Conservation (phyloP, 2,888 invertebrate species). For the Brachypterus glaber region DNA sequence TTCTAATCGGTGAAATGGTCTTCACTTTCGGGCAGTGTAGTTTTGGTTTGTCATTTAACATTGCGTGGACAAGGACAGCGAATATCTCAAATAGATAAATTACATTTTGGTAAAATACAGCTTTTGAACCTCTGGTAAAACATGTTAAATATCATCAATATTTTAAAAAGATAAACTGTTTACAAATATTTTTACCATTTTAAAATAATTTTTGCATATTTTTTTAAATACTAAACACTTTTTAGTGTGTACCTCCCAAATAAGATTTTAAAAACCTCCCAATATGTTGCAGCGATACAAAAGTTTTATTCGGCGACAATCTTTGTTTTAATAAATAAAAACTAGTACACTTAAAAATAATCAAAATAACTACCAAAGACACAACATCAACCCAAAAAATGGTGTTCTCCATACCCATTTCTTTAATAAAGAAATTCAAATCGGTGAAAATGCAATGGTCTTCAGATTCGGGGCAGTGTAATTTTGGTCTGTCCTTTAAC, state of each 20-base stretch:
- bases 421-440: conserved; percentile 61
- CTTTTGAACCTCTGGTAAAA: no score
- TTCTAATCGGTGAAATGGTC: conserved; percentile 61
- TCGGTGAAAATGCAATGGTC: conserved; percentile 68
- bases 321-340: conserved; percentile 67
- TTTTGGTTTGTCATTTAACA: conserved; percentile 65
- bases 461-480: conserved; percentile 63
- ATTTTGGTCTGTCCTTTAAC: conserved; percentile 61
- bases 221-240: no score
- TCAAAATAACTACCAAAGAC: conserved; percentile 51
- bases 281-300: conserved; percentile 60
- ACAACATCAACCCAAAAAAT: conserved; percentile 58
- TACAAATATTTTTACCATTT: no score
- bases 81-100: conserved; percentile 66
- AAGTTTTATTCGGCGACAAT: conserved; percentile 59
- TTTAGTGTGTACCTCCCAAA: conserved; percentile 34
- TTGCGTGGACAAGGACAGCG: conserved; percentile 57
- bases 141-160: no score
- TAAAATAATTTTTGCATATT: no score
- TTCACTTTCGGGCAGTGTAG: conserved; percentile 64
- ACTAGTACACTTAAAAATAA: conserved; percentile 54
- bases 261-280: conserved; percentile 57
- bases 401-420: conserved; percentile 64
- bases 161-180: no score
- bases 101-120: no score